Evolutionary conservation across 1,140 invertebrate genomes (phyloP), one percentile per base, ranked within the genome.

Genomic region (Calosoma granatense): DNA sequence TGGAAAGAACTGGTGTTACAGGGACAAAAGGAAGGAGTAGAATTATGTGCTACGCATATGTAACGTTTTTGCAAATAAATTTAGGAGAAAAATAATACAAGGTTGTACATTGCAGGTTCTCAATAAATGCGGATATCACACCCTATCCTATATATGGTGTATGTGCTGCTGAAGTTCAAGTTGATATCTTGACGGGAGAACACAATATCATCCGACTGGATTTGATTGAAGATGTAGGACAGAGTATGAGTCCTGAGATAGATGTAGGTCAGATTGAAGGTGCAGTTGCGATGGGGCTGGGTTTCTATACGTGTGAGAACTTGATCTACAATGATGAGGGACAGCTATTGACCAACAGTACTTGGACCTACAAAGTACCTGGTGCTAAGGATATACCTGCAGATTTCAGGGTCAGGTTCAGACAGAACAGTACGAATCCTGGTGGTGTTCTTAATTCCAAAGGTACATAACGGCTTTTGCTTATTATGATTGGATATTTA

Each of bases 251-350:
- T 70, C 89, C 88, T 0, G 71, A 81, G 53, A 73, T 92, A 21
- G 92, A 95, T 68, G 75, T 94, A 19, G 92, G 92, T 21, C 92
- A 96, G 75, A 72, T 82, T 2, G 91, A 94, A 77, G 92, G 90
- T 2, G 86, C 87, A 0, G 90, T 90, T 68, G 74, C 92, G 0
- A 94, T 94, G 91, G 89, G 88, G 2, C 65, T 91, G 11, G 92
- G 92, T 3, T 87, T 87, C 62, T 90, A 83, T 80, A 82, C 87
- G 0, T 79, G 74, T 2, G 91, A 94, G 69, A 78, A 87, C 59
- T 64, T 90, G 26, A 73, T 84, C 2, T 86, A 83, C 62, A 80
- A 88, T 65, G 69, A 74, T 14, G 84, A 83, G n/a, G 90, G 87
- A 14, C 70, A 76, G 58, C 69, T 87, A 4, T 73, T 89, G 0